phyloP scores from a whole-genome alignment of 2,113 vertebrate species.

The Atherinomorus stipes region DNA sequence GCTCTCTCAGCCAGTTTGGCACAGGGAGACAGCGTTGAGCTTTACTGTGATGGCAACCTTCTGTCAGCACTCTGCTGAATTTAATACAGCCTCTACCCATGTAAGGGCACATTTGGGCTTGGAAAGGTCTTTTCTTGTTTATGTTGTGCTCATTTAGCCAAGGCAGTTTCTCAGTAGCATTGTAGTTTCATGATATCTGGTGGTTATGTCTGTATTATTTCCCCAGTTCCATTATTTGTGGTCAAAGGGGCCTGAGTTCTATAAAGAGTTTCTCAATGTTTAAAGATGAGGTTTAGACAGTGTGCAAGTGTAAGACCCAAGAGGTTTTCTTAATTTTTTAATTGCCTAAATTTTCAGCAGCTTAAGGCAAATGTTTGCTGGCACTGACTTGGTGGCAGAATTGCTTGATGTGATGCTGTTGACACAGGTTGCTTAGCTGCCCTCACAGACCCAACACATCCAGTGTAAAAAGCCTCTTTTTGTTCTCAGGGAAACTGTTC shows the following conservation, averaged over 20 bases:
- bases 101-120: not conserved
- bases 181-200: not conserved
- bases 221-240: not conserved
- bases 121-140: conserved; percentile 10
- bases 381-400: conserved; percentile 19
- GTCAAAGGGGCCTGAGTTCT: not conserved
- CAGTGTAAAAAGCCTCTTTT: conserved; percentile 46
- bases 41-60: conserved; percentile 70
- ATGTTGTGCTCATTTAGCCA: conserved; percentile 15
- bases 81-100: conserved; percentile 29
- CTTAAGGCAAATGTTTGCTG: conserved; percentile 11
- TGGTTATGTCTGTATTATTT: not conserved
- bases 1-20: conserved; percentile 76
- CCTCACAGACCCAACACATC: conserved; percentile 12
- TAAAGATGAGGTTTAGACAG: not conserved
- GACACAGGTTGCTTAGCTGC: conserved; percentile 38
- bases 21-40: conserved; percentile 54
- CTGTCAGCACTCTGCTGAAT: conserved; percentile 62
- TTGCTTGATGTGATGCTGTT: conserved; percentile 33
- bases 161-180: not conserved
- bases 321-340: not conserved
- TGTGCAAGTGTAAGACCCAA: not conserved
- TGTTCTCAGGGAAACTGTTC: conserved; percentile 14
- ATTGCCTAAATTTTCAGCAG: not conserved
- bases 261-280: conserved; percentile 5